Evolutionary conservation across 2,888 invertebrate species (phyloP), one percentile per base, ranked within the genome.

Genomic region (Colletes collaris): DNA sequence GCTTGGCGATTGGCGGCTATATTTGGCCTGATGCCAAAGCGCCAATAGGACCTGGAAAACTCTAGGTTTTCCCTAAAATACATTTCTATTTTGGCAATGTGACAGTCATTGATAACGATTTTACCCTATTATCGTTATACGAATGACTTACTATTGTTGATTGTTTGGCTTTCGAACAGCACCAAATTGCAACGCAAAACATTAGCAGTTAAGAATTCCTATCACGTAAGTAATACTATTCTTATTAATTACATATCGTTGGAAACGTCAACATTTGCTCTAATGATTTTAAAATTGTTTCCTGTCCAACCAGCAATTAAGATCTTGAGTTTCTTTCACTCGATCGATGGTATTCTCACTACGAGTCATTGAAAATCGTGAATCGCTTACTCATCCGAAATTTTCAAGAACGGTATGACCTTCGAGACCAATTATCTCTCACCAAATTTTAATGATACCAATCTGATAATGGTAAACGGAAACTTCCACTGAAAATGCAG

Each of bases 41-140:
- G 5, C 46, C 74, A 37, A 70, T 49, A 62, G 58, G 27, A 74
- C 53, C 68, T 70, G 37, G 50, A 74, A 70, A 70, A 70, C 53
- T 55, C 35, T 74, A 55, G 59, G 52, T 74, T 74, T 74, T 50
- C 74, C 79, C 63, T 79, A 81, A 81, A 81, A 79, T 79, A 79
- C n/a, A 70, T 70, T 66, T 67, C 74, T 70, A 74, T 81, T 74
- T 74, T 55, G 27, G 59, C 27, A 73, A 53, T 37, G 6, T 16
- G 13, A 80, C 55, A 72, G 5, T 11, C 53, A 53, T 44, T 67
- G 66, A 76, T 76, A 67, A 63, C 49, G n/a, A 35, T 16, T 46
- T 46, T 46, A 10, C 0, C 0, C 44, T 46, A 46, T 46, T 7
- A 46, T 46, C 44, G 44, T 10, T 46, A 5, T 49, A 10, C 11